Conservation (phyloP, 2,113 vertebrate genomes). For the Corydoras maculifer region DNA sequence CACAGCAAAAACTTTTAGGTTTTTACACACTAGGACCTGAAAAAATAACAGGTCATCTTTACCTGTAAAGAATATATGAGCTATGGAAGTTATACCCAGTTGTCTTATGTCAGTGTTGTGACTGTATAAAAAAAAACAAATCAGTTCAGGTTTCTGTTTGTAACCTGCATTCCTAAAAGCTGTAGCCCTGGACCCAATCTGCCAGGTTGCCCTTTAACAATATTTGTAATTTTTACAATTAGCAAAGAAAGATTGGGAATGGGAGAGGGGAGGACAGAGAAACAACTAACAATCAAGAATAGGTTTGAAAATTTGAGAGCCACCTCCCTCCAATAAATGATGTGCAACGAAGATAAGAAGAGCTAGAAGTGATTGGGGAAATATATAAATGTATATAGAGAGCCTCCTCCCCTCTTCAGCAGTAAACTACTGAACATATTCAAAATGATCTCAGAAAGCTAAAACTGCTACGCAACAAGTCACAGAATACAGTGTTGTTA, state of each 20-base stretch:
- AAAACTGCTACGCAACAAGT: constrained; percentile 70
- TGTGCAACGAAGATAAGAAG: constrained; percentile 63
- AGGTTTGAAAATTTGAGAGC: constrained; percentile 51
- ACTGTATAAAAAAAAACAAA: neutral
- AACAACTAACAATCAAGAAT: constrained; percentile 43
- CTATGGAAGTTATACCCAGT: neutral
- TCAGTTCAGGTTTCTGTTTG: too few relatives aligned
- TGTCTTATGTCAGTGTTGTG: neutral
- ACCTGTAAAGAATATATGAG: neutral
- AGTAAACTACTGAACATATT: constrained; percentile 59
- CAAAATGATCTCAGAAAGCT: constrained; percentile 54
- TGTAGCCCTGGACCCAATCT: too few relatives aligned
- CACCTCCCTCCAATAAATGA: constrained; percentile 52
- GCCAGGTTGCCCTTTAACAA: neutral
- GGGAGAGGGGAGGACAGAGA: neutral
- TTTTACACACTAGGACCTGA: neutral
- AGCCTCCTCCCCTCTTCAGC: constrained; percentile 52
- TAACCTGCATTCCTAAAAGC: too few relatives aligned
- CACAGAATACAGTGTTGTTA: constrained; percentile 66
- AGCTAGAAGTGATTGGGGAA: constrained; percentile 35
- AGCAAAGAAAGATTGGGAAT: neutral
- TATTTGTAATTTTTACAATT: neutral
- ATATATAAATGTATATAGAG: constrained; percentile 69
- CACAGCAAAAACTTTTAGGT: neutral
- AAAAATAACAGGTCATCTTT: neutral